Conservation (phyloP, 2,888 invertebrate species). For the Autographa pulchrina region DNA sequence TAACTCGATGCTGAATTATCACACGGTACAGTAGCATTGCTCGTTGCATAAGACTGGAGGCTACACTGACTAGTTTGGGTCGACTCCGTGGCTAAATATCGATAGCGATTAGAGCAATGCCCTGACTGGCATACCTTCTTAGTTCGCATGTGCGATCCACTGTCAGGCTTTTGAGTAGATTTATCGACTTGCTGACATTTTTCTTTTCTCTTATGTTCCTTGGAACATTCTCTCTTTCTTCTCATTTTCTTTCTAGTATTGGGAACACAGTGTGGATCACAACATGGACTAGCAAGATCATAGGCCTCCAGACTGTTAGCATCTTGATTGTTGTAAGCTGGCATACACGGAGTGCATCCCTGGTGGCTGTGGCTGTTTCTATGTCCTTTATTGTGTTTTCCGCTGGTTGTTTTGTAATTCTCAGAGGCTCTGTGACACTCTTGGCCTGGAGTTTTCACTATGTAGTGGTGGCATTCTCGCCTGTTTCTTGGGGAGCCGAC, state of each 20-base stretch:
- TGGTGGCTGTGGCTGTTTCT: conserved; percentile 89
- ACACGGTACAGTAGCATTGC: conserved; percentile 91
- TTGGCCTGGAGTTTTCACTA: conserved; percentile 86
- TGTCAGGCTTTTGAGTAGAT: conserved; percentile 83
- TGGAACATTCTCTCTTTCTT: conserved; percentile 89
- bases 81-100: conserved; percentile 91
- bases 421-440: conserved; percentile 80
- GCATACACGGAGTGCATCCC: conserved; percentile 93
- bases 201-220: conserved; percentile 91
- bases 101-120: conserved; percentile 84
- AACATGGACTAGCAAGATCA: conserved; percentile 95
- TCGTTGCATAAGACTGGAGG: conserved; percentile 95
- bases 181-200: conserved; percentile 88
- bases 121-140: conserved; percentile 82
- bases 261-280: conserved; percentile 96
- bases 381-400: conserved; percentile 78
- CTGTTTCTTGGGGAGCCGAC: conserved; percentile 92
- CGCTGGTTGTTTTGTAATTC: conserved; percentile 71
- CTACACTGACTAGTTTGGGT: conserved; percentile 94
- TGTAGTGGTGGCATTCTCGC: conserved; percentile 91
- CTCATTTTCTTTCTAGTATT: conserved; percentile 87
- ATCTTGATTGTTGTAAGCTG: conserved; percentile 91
- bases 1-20: conserved; percentile 94
- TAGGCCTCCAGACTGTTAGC: conserved; percentile 95
- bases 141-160: conserved; percentile 83